phyloP scores from a whole-genome alignment of 2,888 invertebrate genomes.

The Diploptera punctata region DNA sequence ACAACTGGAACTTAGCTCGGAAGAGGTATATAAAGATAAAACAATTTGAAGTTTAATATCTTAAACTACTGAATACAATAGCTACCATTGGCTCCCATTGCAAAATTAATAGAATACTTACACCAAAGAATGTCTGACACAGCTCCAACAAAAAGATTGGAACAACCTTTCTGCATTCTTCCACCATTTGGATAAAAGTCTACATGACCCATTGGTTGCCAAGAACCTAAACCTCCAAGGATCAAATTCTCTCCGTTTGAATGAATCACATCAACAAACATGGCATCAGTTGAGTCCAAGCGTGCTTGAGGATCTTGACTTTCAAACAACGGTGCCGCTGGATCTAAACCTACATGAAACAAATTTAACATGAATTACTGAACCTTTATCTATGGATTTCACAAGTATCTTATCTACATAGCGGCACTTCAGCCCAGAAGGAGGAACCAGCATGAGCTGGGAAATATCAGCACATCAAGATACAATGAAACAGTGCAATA shows the following conservation, averaged over 20 bases:
- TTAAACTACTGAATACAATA: no score
- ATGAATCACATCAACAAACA: constrained; percentile 92
- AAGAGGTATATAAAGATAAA: no score
- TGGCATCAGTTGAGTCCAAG: constrained; percentile 83
- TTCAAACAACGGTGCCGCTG: constrained; percentile 91
- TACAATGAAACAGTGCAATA: no score
- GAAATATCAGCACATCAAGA: no score
- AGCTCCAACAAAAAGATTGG: constrained; percentile 90
- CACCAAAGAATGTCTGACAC: constrained; percentile 89
- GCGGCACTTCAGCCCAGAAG: no score
- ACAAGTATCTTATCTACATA: no score
- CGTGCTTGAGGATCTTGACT: constrained; percentile 86
- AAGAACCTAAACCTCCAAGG: constrained; percentile 86
- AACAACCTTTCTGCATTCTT: constrained; percentile 89
- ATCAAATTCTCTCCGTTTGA: constrained; percentile 94
- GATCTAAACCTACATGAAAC: constrained; percentile 79
- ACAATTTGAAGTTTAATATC: no score
- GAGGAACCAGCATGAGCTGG: no score
- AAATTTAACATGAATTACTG: neutral
- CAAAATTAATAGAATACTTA: no score
- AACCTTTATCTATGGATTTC: neutral
- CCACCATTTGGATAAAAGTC: constrained; percentile 94
- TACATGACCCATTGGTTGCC: constrained; percentile 91
- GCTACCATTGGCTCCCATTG: no score
- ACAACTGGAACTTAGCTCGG: no score